A percentile compares a stretch with the other conserved stretches of the same genome.
Conservation (phyloP, 2,113 vertebrate genomes). For the Odontesthes bonariensis region DNA sequence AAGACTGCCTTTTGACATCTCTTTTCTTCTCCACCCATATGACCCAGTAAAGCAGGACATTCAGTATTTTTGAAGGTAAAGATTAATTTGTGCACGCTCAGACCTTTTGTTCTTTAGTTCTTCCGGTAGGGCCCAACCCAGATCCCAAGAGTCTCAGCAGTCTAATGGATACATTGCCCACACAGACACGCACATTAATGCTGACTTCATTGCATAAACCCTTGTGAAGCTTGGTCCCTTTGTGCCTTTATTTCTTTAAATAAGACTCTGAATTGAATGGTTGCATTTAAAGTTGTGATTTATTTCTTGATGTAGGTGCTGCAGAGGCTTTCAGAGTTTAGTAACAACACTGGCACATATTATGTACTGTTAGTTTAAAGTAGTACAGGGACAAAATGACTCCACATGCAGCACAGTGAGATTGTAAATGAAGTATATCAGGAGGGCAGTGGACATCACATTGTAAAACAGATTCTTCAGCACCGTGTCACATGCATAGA, state of each 20-base stretch:
- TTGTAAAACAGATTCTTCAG: neutral
- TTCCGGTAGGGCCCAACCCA: constrained; percentile 32
- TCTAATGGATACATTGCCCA: constrained; percentile 28
- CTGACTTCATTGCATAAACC: constrained; percentile 22
- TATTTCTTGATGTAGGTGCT: constrained; percentile 31
- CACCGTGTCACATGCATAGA: neutral
- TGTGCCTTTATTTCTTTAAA: constrained; percentile 40
- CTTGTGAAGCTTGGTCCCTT: constrained; percentile 1
- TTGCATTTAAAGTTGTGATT: constrained; percentile 31
- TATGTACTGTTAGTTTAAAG: constrained; percentile 18
- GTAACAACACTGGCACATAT: neutral
- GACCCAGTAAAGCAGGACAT: constrained; percentile 25
- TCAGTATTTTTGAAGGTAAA: constrained; percentile 16
- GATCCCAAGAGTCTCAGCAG: constrained; percentile 18
- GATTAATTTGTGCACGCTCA: constrained; percentile 37
- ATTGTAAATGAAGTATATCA: neutral
- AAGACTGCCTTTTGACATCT: constrained; percentile 17
- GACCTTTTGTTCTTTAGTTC: constrained; percentile 44
- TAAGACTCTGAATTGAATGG: constrained; percentile 28
- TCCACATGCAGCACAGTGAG: constrained; percentile 5
- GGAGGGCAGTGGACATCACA: neutral
- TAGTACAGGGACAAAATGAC: constrained; percentile 2
- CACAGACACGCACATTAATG: constrained; percentile 4
- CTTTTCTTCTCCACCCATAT: constrained; percentile 2
- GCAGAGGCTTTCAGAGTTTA: constrained; percentile 9